These are phyloP conservation scores for Tapirus terrestris DNA, from an alignment of 2,113 vertebrate species.

Conservation along the genomic window DNA sequence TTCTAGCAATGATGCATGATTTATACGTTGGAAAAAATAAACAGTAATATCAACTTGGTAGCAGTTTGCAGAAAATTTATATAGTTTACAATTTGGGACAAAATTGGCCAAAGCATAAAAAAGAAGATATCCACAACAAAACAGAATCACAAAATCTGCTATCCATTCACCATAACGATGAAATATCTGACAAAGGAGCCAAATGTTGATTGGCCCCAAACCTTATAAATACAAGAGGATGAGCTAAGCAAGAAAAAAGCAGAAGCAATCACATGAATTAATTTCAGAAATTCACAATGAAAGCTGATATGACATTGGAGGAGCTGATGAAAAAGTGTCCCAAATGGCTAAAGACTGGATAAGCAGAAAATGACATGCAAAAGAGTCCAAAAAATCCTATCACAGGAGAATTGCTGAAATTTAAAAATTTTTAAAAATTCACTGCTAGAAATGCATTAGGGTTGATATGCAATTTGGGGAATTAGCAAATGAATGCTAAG, in stretches of 20 bases:
- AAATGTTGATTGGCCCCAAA: not conserved
- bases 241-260: not conserved
- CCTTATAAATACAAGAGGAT: not conserved
- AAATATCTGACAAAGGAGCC: not conserved
- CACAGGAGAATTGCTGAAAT: not conserved
- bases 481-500: constrained; percentile 39
- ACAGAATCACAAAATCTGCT: not conserved
- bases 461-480: not conserved
- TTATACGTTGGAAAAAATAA: not conserved
- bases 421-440: not conserved
- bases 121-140: not conserved
- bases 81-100: not conserved
- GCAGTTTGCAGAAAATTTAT: not conserved
- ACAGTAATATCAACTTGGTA: not conserved
- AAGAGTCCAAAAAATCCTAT: not conserved
- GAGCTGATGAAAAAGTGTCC: not conserved
- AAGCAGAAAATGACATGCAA: not conserved
- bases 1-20: not conserved
- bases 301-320: not conserved
- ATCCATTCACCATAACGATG: not conserved
- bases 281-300: constrained; percentile 45
- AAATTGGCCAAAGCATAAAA: not conserved
- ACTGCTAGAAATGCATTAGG: not conserved
- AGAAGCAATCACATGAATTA: not conserved
- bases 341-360: not conserved